These are phyloP conservation scores for Sinotaia quadrata DNA, from an alignment of 2,888 invertebrate genomes.

Conservation along the genomic window DNA sequence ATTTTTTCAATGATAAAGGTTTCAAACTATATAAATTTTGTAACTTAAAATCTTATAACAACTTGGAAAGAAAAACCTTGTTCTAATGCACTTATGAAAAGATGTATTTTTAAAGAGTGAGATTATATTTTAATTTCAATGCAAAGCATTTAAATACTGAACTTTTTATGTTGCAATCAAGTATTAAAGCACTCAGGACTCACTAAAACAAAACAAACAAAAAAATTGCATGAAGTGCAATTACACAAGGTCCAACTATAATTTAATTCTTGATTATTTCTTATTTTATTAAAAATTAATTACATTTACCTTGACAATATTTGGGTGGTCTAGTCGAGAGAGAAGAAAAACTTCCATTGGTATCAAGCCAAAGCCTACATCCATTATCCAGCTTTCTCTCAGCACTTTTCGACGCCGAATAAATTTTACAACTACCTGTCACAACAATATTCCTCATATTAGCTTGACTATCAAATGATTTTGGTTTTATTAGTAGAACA, in stretches of 20 bases:
- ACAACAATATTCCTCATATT: too few relatives aligned
- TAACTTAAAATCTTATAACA: too few relatives aligned
- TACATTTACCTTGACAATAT: constrained; percentile 77
- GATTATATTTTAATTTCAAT: too few relatives aligned
- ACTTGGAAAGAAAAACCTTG: too few relatives aligned
- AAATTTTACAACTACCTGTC: constrained; percentile 80
- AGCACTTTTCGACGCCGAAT: constrained; percentile 81
- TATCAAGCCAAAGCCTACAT: constrained; percentile 72
- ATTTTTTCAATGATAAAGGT: too few relatives aligned
- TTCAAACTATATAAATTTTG: too few relatives aligned
- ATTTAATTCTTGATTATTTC: background rate
- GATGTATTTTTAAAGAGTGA: too few relatives aligned
- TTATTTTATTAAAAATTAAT: background rate
- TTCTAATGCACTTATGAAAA: too few relatives aligned
- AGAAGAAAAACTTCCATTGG: constrained; percentile 81
- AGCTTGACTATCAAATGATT: too few relatives aligned
- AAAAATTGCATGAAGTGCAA: background rate
- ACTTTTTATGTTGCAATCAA: too few relatives aligned
- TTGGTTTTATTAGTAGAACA: too few relatives aligned
- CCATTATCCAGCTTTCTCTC: constrained; percentile 78
- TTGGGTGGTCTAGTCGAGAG: constrained; percentile 78
- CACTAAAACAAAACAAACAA: background rate
- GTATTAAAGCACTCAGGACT: background rate
- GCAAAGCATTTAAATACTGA: too few relatives aligned
- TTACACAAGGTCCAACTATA: background rate